Evolutionary conservation across 2,113 vertebrate species (phyloP).

Genomic region (Epinephelus moara): DNA sequence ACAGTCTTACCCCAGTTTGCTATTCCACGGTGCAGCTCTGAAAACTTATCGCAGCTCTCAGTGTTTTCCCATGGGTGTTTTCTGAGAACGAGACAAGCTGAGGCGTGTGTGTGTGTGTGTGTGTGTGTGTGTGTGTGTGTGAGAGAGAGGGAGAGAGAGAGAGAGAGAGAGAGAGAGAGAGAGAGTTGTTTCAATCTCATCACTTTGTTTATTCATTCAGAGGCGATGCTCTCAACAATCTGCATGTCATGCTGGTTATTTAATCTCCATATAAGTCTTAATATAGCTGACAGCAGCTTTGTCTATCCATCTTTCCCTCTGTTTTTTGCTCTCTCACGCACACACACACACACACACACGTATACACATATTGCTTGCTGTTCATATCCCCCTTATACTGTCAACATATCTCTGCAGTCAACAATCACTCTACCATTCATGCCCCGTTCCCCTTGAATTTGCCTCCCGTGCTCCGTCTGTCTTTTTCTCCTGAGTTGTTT

Average conservation of each 20-base stretch:
- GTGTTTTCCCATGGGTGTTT: conserved; percentile 51
- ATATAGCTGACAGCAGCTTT: conserved; percentile 30
- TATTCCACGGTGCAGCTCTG: conserved; percentile 23
- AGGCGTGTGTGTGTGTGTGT: conserved; percentile 7
- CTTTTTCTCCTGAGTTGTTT: conserved; percentile 33
- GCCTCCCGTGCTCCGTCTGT: conserved; percentile 13
- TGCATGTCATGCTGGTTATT: conserved; percentile 32
- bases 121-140: background rate
- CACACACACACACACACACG: too few species aligned
- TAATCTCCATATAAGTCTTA: conserved; percentile 36
- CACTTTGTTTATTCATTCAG: conserved; percentile 38
- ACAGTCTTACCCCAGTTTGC: conserved; percentile 57
- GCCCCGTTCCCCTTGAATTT: conserved; percentile 31
- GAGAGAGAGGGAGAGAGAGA: background rate
- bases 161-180: too few species aligned
- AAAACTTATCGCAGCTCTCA: conserved; percentile 41
- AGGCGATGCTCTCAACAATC: conserved; percentile 21
- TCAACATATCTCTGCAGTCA: conserved; percentile 17
- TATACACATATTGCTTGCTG: background rate
- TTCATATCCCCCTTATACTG: conserved; percentile 1
- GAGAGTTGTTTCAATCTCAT: conserved; percentile 33
- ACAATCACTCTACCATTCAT: conserved; percentile 15
- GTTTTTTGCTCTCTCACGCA: background rate
- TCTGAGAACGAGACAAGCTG: conserved; percentile 42
- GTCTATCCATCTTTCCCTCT: conserved; percentile 2